Base-by-base conservation (phyloP, 2,888 invertebrate genomes). In the Temnothorax unifasciatus region DNA sequence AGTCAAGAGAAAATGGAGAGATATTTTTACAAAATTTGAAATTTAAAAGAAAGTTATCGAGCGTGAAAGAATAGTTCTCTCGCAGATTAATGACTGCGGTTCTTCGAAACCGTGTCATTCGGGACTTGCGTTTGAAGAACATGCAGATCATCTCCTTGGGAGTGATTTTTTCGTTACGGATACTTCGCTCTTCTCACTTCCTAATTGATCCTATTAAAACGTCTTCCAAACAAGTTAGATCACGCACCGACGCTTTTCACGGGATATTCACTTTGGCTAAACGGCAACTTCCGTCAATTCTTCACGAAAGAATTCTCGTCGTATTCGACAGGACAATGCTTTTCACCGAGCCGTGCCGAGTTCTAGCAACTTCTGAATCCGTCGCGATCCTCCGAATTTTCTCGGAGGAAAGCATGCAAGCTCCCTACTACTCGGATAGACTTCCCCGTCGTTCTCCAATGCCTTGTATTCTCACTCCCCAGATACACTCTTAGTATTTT, bases 131-230 rank as follows among this genome's bases (percentile, higher is more conserved):
- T 73, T 66, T n/a, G 50, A 82, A 69, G 52, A 52, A 82, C 29
- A 82, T 82, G 82, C 66, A 74, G 68, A 82, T 82, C 34, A 74
- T 66, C 47, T 66, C 54, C 57, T 54, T 59, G 9, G 52, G 25
- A 38, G n/a, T 41, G 61, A 21, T 52, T 61, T 59, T 18, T 52
- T 82, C 74, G 38, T 83, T 71, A 69, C 29, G 50, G 64, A 38
- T 44, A 41, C 66, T 68, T 50, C 29, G 29, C 47, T 54, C 29
- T 75, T 75, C 77, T 64, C 47, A 41, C n/a, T 63, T 66, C 63
- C 68, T 85, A 88, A 88, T 88, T 89, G 86, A 86, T 83, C 86
- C 83, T 82, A 87, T 86, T 86, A 87, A 82, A 21, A 41, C 38
- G 44, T 57, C 77, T 76, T 82, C 84, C 68, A 79, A 82, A 82